Percentiles rank a stretch among this genome's conserved stretches.
These are phyloP conservation scores for Microctenopoma steveboyesi DNA, from an alignment of 2,797 vertebrate genomes.

Conservation along the genomic window DNA sequence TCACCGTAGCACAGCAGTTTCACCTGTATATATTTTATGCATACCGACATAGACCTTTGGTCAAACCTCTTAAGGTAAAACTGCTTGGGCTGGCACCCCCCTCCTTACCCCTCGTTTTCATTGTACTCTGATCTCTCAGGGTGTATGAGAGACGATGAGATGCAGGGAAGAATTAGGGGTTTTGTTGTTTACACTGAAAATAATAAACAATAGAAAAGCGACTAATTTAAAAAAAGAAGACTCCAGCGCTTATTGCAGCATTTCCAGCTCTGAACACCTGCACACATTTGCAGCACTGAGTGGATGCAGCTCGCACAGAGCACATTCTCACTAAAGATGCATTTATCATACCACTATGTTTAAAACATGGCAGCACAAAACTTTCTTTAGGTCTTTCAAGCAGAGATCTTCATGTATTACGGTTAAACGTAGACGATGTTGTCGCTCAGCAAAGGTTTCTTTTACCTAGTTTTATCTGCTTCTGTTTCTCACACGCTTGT, in stretches of 20 bases:
- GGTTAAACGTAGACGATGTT: too few relatives aligned
- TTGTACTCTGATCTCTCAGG: not conserved
- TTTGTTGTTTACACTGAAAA: constrained; percentile 2
- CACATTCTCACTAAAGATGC: too few relatives aligned
- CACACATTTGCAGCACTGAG: not conserved
- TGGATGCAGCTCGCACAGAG: too few relatives aligned
- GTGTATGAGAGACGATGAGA: not conserved
- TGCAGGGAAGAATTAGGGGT: not conserved
- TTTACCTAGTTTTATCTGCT: too few relatives aligned
- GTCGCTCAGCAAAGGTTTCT: too few relatives aligned
- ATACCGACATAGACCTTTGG: constrained; percentile 9
- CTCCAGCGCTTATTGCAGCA: not conserved
- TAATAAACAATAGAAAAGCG: not conserved
- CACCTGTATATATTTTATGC: constrained; percentile 1
- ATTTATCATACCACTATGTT: too few relatives aligned
- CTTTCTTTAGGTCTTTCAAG: too few relatives aligned
- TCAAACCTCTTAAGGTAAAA: constrained; percentile 18
- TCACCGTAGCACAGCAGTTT: constrained; percentile 25
- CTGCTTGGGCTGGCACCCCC: not conserved
- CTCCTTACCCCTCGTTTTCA: not conserved
- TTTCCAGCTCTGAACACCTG: not conserved
- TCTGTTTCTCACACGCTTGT: too few relatives aligned
- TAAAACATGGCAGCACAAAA: too few relatives aligned
- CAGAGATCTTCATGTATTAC: too few relatives aligned
- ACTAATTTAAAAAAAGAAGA: not conserved